Percentiles rank a stretch among this genome's conserved stretches.
Evolutionary conservation across 2,113 vertebrate species (phyloP).

Genomic region (Tauraco erythrolophus): DNA sequence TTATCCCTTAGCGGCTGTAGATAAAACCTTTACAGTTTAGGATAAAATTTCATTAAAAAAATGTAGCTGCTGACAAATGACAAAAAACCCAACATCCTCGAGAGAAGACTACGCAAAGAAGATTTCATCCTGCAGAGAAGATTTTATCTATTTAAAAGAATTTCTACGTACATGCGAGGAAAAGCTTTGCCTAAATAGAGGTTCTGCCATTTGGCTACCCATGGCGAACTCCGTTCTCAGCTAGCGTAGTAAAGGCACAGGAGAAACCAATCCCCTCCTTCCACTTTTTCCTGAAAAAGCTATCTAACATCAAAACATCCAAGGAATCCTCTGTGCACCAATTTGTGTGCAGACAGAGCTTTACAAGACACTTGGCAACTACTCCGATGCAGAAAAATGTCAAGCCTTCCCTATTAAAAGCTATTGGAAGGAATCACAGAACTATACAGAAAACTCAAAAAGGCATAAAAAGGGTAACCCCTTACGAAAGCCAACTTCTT

Average conservation of each 20-base stretch:
- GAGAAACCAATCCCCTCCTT: not conserved
- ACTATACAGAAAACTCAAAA: not conserved
- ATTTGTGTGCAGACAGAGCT: not conserved
- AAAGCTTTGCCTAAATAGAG: not conserved
- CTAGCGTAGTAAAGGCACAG: not conserved
- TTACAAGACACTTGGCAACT: not conserved
- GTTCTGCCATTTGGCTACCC: not conserved
- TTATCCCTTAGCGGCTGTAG: not conserved
- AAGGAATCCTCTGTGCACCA: not conserved
- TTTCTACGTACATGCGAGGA: not conserved
- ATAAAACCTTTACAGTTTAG: conserved; percentile 12
- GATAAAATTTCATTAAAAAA: conserved; percentile 17
- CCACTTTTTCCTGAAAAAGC: not conserved
- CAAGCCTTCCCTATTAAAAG: not conserved
- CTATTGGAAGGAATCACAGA: not conserved
- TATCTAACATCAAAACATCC: not conserved
- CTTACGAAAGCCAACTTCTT: not conserved
- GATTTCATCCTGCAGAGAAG: not conserved
- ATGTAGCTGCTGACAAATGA: not conserved
- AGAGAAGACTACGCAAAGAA: not conserved
- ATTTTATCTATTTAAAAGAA: not conserved
- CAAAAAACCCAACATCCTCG: not conserved
- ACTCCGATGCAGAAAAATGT: not conserved
- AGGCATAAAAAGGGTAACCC: not conserved
- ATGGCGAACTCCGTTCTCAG: not conserved